Evolutionary conservation across 2,888 invertebrate genomes (phyloP), one percentile per base, ranked within the genome.

Genomic region (Teleiodes luculella): DNA sequence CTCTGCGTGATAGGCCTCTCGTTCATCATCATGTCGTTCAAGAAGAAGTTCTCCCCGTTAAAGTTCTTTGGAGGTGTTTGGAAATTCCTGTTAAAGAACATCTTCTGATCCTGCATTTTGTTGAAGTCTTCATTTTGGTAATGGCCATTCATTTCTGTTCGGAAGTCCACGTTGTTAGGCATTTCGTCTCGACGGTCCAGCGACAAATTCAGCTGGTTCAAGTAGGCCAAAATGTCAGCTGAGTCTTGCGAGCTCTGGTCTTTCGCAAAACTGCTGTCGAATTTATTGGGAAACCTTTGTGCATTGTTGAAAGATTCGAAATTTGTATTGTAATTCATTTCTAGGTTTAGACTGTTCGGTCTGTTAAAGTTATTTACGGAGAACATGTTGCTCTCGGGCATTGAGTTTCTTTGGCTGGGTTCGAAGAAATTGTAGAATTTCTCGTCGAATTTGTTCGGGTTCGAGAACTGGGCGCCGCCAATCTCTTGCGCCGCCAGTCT

Each of bases 401-500:
- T 62, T 1, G 88, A 86, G 64, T 84, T 86, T 74, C 88, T 86
- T 80, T 87, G 87, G 80, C 68, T 86, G 35, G 81, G 80, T 66
- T 88, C 88, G 66, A 82, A 88, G 75, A 83, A 88, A 64, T 86
- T 86, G 66, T 83, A 87, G 64, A 68, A 83, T 70, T 84, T 86
- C 36, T 83, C 81, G 56, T 88, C 80, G 53, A 68, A 83, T 64
- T 83, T 79, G 54, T 74, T 85, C 0, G 83, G 83, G 54, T 71
- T 82, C 33, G 81, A 65, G 69, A 88, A 88, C 58, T 89, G 89
- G 2, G 89, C 88, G 2, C 88, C 88, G 3, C 89, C 86, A 0
- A 90, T 87, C 64, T 90, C 86, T 69, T 90, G 90, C 3, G 90
- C 88, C n/a, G 90, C 90, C 16, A 90, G 68, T 63, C 89, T 77